A percentile compares a stretch with the other conserved stretches of the same genome.
These are phyloP conservation scores for Centropus bengalensis DNA, from an alignment of 2,113 vertebrate genomes.

Conservation along the genomic window DNA sequence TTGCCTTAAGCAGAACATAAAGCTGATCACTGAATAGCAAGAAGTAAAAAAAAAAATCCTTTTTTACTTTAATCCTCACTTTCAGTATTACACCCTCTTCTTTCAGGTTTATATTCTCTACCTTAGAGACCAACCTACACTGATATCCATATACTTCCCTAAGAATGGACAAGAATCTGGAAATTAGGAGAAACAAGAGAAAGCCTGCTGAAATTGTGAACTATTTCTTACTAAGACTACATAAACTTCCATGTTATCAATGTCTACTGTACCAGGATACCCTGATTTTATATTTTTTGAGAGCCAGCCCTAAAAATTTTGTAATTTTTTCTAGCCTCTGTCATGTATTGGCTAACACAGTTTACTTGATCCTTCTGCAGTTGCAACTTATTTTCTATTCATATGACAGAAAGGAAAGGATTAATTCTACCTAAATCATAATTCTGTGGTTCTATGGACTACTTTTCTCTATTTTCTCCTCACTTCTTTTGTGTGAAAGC, in stretches of 20 bases:
- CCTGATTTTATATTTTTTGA: no score
- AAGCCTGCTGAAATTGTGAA: no score
- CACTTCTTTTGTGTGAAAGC: background rate
- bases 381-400: background rate
- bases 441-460: background rate
- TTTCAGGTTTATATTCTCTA: background rate
- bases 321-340: no score
- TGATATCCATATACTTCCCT: accelerated
- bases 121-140: background rate
- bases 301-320: no score
- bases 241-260: no score
- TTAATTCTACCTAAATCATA: background rate
- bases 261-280: no score
- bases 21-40: background rate
- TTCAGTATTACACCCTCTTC: background rate
- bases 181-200: background rate
- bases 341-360: no score
- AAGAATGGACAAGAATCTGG: background rate
- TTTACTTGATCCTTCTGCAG: no score
- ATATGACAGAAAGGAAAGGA: background rate
- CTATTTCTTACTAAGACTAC: no score
- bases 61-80: background rate
- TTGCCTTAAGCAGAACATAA: slow-evolving; percentile 23
- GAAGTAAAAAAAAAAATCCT: background rate
- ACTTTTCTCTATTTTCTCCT: background rate